Evolutionary conservation across 1,140 invertebrate species (phyloP).

Genomic region (Apis florea): DNA sequence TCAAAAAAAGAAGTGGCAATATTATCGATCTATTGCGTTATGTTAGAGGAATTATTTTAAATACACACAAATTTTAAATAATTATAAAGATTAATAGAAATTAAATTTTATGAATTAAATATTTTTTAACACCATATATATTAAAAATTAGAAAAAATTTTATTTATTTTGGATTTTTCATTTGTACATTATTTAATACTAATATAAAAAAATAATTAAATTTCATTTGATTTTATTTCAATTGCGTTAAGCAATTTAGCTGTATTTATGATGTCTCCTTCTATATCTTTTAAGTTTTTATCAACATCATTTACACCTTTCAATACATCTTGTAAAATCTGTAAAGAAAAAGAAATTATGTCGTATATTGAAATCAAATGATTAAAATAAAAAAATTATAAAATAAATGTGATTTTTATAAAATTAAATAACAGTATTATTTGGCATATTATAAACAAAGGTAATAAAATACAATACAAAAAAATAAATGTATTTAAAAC

Average conservation of each 20-base stretch:
- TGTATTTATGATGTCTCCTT: background rate
- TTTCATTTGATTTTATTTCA: background rate
- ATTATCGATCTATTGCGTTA: background rate
- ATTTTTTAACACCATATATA: background rate
- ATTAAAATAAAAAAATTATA: background rate
- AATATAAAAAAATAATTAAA: background rate
- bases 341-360: background rate
- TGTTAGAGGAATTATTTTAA: too few species aligned
- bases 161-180: background rate
- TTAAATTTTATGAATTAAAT: background rate
- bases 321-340: conserved; percentile 22
- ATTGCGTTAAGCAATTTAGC: conserved; percentile 18
- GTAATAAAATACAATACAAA: background rate
- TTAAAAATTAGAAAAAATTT: background rate
- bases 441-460: background rate
- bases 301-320: background rate
- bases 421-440: background rate
- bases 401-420: background rate
- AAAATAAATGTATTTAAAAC: background rate
- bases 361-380: background rate
- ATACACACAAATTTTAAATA: background rate
- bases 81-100: background rate
- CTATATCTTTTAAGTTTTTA: conserved; percentile 19
- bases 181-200: background rate
- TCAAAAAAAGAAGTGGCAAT: background rate